Percentiles rank a stretch among this genome's conserved stretches.
Conservation (phyloP, 1,140 invertebrate species). For the Procambarus clarkii region DNA sequence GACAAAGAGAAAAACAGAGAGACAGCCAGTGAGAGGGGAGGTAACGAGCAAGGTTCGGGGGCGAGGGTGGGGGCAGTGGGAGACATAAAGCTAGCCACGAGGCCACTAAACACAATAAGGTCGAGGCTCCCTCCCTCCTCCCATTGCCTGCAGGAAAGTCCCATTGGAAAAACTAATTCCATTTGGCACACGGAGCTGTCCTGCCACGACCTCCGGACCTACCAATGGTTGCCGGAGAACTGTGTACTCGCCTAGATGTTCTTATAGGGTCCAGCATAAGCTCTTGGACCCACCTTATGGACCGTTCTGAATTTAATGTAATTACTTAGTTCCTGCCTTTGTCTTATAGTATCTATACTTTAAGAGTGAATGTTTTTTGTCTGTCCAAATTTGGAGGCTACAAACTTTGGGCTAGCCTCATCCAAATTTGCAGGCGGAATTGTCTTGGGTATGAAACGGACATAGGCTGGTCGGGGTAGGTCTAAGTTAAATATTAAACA, state of each 20-base stretch:
- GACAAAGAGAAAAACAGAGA: neutral
- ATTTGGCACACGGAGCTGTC: slow-evolving; percentile 49
- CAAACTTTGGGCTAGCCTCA: too few species aligned
- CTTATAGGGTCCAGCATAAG: too few species aligned
- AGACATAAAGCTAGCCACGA: neutral
- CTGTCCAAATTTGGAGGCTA: too few species aligned
- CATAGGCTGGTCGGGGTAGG: too few species aligned
- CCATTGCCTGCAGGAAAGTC: slow-evolving; percentile 35
- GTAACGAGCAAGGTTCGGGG: neutral
- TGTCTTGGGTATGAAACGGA: too few species aligned
- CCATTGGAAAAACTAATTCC: slow-evolving; percentile 65
- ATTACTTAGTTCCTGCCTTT: too few species aligned
- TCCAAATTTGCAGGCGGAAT: too few species aligned
- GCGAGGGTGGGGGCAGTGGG: neutral
- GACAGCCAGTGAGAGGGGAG: neutral
- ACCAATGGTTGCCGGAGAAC: slow-evolving; percentile 30
- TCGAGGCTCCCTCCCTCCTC: neutral
- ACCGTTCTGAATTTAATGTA: too few species aligned
- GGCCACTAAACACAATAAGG: neutral
- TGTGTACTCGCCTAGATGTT: neutral
- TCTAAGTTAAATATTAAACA: too few species aligned
- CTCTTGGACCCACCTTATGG: too few species aligned
- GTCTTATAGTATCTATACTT: too few species aligned
- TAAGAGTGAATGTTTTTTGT: too few species aligned
- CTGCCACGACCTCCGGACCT: slow-evolving; percentile 30